These are phyloP conservation scores for Pelodytes ibericus DNA, from an alignment of 2,797 vertebrate genomes.

Conservation along the genomic window DNA sequence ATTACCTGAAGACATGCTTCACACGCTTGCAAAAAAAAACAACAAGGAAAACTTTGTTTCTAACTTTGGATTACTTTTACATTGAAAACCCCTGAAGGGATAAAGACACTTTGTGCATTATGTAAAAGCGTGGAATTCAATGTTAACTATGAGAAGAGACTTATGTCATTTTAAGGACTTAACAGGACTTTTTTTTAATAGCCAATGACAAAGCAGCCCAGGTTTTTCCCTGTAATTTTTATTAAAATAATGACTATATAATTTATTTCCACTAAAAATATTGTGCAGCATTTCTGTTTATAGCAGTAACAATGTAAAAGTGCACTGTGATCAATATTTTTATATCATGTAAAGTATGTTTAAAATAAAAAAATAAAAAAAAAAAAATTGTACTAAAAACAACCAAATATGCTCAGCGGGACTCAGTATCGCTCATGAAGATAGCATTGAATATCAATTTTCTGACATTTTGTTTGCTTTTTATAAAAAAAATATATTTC, in stretches of 20 bases:
- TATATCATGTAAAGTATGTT: slow-evolving; percentile 92
- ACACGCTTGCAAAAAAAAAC: slow-evolving; percentile 59
- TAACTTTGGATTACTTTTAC: slow-evolving; percentile 65
- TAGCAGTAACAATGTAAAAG: slow-evolving; percentile 89
- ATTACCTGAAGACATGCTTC: slow-evolving; percentile 47
- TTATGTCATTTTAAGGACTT: slow-evolving; percentile 68
- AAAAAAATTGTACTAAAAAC: slow-evolving; percentile 77
- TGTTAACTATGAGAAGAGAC: slow-evolving; percentile 59
- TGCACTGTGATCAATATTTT: slow-evolving; percentile 98
- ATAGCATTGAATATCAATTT: background rate
- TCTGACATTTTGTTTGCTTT: background rate
- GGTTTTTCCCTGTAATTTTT: slow-evolving; percentile 79
- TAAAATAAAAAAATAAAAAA: slow-evolving; percentile 94
- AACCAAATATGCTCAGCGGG: slow-evolving; percentile 59
- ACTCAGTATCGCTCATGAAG: background rate
- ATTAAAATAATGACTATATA: slow-evolving; percentile 92
- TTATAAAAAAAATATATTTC: no score
- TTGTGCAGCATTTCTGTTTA: slow-evolving; percentile 85
- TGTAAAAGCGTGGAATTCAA: slow-evolving; percentile 60
- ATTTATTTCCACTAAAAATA: slow-evolving; percentile 98
- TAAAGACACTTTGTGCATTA: slow-evolving; percentile 60
- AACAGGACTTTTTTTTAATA: slow-evolving; percentile 67
- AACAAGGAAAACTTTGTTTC: slow-evolving; percentile 60
- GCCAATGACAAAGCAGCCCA: slow-evolving; percentile 74
- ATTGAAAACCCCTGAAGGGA: slow-evolving; percentile 65